Conservation (phyloP, 2,888 invertebrate species). For the Synergus umbraculus region DNA sequence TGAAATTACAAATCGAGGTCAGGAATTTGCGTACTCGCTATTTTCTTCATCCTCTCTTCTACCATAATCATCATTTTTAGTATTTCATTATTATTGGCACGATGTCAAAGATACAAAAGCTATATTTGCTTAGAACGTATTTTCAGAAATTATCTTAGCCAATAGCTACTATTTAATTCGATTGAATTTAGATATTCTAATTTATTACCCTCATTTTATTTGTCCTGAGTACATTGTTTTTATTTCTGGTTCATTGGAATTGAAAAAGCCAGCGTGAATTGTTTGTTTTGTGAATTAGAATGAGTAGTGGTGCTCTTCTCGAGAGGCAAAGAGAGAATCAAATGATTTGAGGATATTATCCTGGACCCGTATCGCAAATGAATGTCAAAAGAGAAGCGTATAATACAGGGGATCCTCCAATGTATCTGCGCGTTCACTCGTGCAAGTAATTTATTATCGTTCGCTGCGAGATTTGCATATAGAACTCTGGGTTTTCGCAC, state of each 20-base stretch:
- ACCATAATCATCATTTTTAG: constrained; percentile 11
- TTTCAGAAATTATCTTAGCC: neutral
- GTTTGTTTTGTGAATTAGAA: too few relatives aligned
- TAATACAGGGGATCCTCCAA: constrained; percentile 42
- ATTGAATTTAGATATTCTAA: neutral
- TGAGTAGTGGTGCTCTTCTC: neutral
- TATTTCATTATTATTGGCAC: constrained; percentile 9
- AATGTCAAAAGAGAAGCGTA: constrained; percentile 46
- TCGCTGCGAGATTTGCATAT: constrained; percentile 65
- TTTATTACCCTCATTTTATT: neutral
- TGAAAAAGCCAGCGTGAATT: too few relatives aligned
- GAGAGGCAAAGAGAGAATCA: neutral
- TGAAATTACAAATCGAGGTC: constrained; percentile 31
- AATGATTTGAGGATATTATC: constrained; percentile 46
- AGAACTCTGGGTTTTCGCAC: constrained; percentile 47
- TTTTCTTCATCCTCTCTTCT: constrained; percentile 29
- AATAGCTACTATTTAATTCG: neutral
- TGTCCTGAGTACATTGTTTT: neutral
- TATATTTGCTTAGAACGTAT: neutral
- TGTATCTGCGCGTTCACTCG: constrained; percentile 50
- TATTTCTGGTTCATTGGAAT: neutral
- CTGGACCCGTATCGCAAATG: constrained; percentile 44
- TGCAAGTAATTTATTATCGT: constrained; percentile 67
- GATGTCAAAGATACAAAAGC: constrained; percentile 4
- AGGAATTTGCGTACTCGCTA: constrained; percentile 29